These are phyloP conservation scores for Arvicanthis niloticus DNA, from an alignment of 2,113 vertebrate species.

Conservation along the genomic window DNA sequence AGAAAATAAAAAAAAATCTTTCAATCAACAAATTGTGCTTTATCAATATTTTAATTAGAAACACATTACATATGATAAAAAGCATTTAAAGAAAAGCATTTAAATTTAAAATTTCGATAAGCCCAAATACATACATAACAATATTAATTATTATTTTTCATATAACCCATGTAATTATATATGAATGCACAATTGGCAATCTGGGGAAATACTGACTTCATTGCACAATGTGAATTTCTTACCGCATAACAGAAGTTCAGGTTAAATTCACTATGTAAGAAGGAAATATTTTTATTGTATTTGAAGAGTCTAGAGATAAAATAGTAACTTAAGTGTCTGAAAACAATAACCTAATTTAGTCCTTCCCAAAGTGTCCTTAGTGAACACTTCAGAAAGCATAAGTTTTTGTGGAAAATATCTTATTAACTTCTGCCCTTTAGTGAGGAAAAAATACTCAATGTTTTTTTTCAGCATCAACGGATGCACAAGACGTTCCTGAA, in stretches of 20 bases:
- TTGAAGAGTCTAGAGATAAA: slow-evolving; percentile 46
- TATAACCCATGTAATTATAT: neutral
- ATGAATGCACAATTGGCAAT: neutral
- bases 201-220: slow-evolving; percentile 21
- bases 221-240: slow-evolving; percentile 4
- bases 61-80: slow-evolving; percentile 35
- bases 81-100: neutral
- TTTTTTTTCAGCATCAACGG: neutral
- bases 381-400: slow-evolving; percentile 51
- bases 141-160: slow-evolving; percentile 19
- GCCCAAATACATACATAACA: neutral
- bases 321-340: slow-evolving; percentile 56
- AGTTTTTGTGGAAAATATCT: slow-evolving; percentile 45
- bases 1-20: slow-evolving; percentile 55
- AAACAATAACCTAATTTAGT: slow-evolving; percentile 63
- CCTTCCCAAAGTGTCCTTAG: slow-evolving; percentile 44
- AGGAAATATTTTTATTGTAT: slow-evolving; percentile 33
- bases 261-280: neutral
- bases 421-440: slow-evolving; percentile 53
- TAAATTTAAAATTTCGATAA: neutral
- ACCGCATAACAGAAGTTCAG: neutral
- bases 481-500: neutral
- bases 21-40: slow-evolving; percentile 45
- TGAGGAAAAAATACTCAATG: neutral
- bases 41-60: slow-evolving; percentile 60